Evolutionary conservation across 92 coral and sea anemone genomes (phyloP).

Genomic region (Parazoanthus swiftii): DNA sequence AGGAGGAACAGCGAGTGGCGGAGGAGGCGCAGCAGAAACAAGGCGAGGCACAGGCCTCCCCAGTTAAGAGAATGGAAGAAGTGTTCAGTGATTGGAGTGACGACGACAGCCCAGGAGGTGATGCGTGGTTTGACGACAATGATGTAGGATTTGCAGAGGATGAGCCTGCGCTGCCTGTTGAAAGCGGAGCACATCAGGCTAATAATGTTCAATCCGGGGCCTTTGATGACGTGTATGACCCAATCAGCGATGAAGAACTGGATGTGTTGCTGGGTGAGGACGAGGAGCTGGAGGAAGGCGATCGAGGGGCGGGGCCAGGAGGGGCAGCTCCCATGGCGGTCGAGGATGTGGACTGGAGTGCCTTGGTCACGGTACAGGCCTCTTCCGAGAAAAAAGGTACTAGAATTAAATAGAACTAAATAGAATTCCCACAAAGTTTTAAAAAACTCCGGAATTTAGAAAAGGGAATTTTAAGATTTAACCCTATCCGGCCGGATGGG

Average conservation of each 20-base stretch:
- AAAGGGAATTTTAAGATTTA: too few relatives aligned
- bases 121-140: constrained; percentile 71
- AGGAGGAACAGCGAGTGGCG: constrained; percentile 35
- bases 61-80: constrained; percentile 55
- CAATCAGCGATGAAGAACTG: constrained; percentile 97
- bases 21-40: constrained; percentile 31
- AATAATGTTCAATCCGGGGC: constrained; percentile 56
- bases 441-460: too few relatives aligned
- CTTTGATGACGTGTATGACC: constrained; percentile 96
- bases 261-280: constrained; percentile 93
- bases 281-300: constrained; percentile 64
- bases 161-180: constrained; percentile 51
- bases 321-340: constrained; percentile 70
- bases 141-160: constrained; percentile 59
- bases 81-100: constrained; percentile 99
- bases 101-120: constrained; percentile 90
- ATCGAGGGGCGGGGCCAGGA: constrained; percentile 35
- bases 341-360: constrained; percentile 98
- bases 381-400: constrained; percentile 68
- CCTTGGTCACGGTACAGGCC: constrained; percentile 68
- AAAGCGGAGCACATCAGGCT: neutral
- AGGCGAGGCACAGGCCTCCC: constrained; percentile 36
- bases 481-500: too few relatives aligned
- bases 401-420: neutral
- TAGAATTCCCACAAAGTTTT: neutral